Evolutionary conservation across 2,113 vertebrate genomes (phyloP).

Genomic region (Poecile atricapillus): DNA sequence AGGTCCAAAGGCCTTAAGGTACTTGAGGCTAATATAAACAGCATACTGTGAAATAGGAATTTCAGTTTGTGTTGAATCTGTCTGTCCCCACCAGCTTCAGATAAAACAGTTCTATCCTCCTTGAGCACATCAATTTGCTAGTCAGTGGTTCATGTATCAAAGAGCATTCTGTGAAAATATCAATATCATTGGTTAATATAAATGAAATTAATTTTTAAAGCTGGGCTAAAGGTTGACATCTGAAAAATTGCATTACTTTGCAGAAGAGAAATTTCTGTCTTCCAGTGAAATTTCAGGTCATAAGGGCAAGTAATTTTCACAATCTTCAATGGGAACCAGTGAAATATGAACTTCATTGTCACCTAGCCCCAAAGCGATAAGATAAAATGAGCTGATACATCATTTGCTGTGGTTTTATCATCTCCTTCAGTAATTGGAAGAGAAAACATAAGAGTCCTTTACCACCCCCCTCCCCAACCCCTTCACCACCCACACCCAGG

Average conservation of each 20-base stretch:
- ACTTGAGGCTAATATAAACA: constrained; percentile 69
- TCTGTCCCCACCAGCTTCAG: constrained; percentile 72
- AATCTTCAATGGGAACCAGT: constrained; percentile 85
- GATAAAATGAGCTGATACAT: constrained; percentile 90
- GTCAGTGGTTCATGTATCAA: constrained; percentile 82
- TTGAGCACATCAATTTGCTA: constrained; percentile 76
- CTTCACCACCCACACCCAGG: constrained; percentile 66
- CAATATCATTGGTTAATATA: constrained; percentile 90
- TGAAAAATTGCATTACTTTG: constrained; percentile 90
- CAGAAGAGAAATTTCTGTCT: constrained; percentile 87
- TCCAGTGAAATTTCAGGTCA: constrained; percentile 88
- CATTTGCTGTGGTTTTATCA: constrained; percentile 88
- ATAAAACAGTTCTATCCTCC: constrained; percentile 77
- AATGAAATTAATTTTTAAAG: constrained; percentile 92
- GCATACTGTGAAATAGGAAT: constrained; percentile 75
- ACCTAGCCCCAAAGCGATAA: constrained; percentile 85
- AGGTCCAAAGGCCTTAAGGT: constrained; percentile 60
- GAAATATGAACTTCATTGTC: constrained; percentile 92
- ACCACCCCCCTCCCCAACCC: constrained; percentile 47
- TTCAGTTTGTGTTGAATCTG: constrained; percentile 78
- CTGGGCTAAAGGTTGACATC: constrained; percentile 87
- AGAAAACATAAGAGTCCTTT: constrained; percentile 78
- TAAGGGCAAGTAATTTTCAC: constrained; percentile 87
- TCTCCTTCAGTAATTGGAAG: constrained; percentile 83
- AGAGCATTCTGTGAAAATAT: constrained; percentile 82